Evolutionary conservation across 2,888 invertebrate species (phyloP).

Genomic region (Hemistola chrysoprasaria): DNA sequence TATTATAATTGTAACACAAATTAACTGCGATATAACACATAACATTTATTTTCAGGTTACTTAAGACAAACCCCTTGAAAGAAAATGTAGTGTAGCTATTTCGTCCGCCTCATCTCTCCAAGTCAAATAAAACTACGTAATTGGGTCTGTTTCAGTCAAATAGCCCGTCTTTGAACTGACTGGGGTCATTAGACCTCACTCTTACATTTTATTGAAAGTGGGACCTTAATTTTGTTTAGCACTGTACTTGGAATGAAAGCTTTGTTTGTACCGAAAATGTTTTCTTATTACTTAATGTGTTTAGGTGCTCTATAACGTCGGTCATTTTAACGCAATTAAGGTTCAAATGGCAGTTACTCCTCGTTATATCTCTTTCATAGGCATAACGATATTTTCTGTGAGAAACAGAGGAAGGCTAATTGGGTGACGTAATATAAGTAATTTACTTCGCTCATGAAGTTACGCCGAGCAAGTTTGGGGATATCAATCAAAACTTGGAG

Average conservation of each 20-base stretch:
- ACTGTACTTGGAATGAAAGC: slow-evolving; percentile 26
- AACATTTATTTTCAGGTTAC: no score
- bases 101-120: slow-evolving; percentile 34
- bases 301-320: slow-evolving; percentile 27
- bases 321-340: slow-evolving; percentile 32
- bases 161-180: slow-evolving; percentile 40
- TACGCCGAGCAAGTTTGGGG: slow-evolving; percentile 10
- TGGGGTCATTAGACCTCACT: slow-evolving; percentile 43
- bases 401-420: slow-evolving; percentile 11
- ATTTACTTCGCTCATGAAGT: slow-evolving; percentile 17
- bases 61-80: slow-evolving; percentile 28
- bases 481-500: slow-evolving; percentile 26
- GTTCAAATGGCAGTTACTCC: slow-evolving; percentile 18
- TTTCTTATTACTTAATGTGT: slow-evolving; percentile 32
- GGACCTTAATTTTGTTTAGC: background rate
- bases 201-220: slow-evolving; percentile 27
- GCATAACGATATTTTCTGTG: slow-evolving; percentile 11
- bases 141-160: slow-evolving; percentile 52
- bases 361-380: slow-evolving; percentile 16
- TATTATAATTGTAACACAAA: no score
- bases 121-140: slow-evolving; percentile 52
- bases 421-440: slow-evolving; percentile 17
- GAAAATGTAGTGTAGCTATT: slow-evolving; percentile 25
- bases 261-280: slow-evolving; percentile 34
- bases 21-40: no score